Conservation (phyloP, 2,113 vertebrate species). For the Catharus minimus region DNA sequence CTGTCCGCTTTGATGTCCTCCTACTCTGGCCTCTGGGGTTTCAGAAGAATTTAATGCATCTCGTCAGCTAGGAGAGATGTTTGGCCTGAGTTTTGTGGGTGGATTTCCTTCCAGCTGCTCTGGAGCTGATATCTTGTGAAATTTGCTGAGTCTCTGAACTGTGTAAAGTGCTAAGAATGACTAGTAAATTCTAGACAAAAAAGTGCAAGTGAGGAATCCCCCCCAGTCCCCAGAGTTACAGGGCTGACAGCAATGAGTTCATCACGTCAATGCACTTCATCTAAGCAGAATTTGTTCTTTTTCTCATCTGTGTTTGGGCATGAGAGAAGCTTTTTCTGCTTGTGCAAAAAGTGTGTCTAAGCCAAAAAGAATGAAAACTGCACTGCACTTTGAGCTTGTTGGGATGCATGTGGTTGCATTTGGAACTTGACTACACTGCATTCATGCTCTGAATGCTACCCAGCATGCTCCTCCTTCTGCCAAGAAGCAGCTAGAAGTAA, state of each 20-base stretch:
- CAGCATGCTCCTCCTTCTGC: not conserved
- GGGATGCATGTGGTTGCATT: not conserved
- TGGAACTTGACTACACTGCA: not conserved
- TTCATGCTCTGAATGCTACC: not conserved
- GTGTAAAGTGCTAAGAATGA: conserved; percentile 8
- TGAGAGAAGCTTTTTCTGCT: not conserved
- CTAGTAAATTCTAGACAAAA: not conserved
- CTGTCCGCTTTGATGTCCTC: not conserved
- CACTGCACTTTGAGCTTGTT: not conserved
- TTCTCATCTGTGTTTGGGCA: not conserved
- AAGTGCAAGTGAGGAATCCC: not conserved
- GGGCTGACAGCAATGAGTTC: not conserved
- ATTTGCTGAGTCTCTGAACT: conserved; percentile 30
- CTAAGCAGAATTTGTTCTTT: not conserved
- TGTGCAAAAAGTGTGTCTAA: not conserved
- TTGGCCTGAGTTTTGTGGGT: not conserved
- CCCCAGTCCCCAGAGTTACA: not conserved
- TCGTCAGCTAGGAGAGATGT: not conserved
- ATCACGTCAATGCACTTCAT: not conserved
- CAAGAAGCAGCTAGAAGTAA: not conserved
- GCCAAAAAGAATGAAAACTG: not conserved
- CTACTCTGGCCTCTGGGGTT: not conserved
- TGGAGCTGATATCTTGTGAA: not conserved
- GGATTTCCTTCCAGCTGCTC: not conserved
- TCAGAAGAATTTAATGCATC: conserved; percentile 9